phyloP scores from a whole-genome alignment of 2,113 vertebrate genomes.

The Ciconia stormi region DNA sequence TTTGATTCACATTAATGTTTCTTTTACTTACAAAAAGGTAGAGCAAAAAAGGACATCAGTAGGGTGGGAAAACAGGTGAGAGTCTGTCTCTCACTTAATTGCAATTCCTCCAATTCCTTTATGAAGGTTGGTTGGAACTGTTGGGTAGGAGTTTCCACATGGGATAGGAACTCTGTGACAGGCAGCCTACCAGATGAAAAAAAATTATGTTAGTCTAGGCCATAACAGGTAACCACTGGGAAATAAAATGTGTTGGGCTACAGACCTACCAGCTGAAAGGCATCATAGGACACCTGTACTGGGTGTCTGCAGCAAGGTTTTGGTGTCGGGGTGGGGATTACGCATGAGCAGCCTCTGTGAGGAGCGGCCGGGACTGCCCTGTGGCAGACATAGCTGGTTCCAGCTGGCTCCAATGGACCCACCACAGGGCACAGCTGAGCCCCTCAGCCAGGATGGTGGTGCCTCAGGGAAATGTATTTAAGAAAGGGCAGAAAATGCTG shows the following conservation, averaged over 20 bases:
- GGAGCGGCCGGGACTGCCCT: background rate
- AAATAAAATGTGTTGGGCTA: background rate
- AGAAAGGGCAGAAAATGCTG: background rate
- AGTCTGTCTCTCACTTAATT: background rate
- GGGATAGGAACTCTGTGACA: background rate
- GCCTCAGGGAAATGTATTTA: background rate
- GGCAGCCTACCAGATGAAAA: background rate
- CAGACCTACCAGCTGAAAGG: background rate
- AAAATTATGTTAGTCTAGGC: background rate
- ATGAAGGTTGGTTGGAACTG: background rate
- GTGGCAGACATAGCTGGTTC: background rate
- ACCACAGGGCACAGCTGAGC: accelerated
- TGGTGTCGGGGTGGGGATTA: background rate
- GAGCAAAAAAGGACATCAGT: background rate
- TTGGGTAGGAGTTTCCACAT: background rate
- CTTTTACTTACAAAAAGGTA: background rate
- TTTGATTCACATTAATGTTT: background rate
- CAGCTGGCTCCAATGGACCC: accelerated
- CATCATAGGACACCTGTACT: background rate
- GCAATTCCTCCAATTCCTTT: background rate
- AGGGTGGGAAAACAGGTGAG: background rate
- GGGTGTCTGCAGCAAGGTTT: background rate
- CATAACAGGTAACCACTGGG: background rate
- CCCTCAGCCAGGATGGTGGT: accelerated
- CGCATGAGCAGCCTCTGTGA: background rate